Evolutionary conservation across 2,888 invertebrate species (phyloP), one percentile per base, ranked within the genome.

Genomic region (Amiota mariae): DNA sequence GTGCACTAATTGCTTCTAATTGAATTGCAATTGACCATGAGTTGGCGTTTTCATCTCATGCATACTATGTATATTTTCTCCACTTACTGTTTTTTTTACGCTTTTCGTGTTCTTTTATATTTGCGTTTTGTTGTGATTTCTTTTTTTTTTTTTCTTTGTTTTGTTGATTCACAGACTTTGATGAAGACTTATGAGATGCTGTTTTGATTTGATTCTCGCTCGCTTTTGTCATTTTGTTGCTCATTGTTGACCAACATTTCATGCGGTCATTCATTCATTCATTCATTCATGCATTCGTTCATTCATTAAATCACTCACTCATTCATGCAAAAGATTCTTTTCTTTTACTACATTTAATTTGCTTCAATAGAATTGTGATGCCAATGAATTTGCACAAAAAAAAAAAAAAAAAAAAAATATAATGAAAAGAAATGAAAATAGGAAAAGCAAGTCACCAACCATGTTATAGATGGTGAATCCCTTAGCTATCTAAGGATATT

Each of bases 21-120:
- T 84, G 85, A 84, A 84, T 84, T 84, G 84, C 86, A 84, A 84
- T 84, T 84, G 84, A 84, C 84, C 84, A 82, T 84, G 86, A 84
- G 84, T 80, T 85, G 85, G 84, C 85, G 86, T 79, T 85, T 83
- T 86, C 36, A 36, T 6, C 85, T 78, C 78, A 51, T 66, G 49
- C 48, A 18, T 48, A 20, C 18, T 66, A 18, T 15, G 11, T 15
- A 2, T 20, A 15, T 48, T 47, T 66, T 6, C 48, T 46, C n/a
- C n/a, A n/a, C n/a, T n/a, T n/a, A 8, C 46, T 6, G 10, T 8
- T 36, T 13, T 63, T 63, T 11, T 46, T 36, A 2, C 11, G 15
- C 18, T 48, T 48, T 46, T 47, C 47, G 15, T 48, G 18, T 13
- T 8, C 3, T 15, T 6, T 10, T 15, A 15, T 56, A 8, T 56